Base-by-base conservation (phyloP, 2,797 vertebrate genomes). In the Potorous gilbertii region DNA sequence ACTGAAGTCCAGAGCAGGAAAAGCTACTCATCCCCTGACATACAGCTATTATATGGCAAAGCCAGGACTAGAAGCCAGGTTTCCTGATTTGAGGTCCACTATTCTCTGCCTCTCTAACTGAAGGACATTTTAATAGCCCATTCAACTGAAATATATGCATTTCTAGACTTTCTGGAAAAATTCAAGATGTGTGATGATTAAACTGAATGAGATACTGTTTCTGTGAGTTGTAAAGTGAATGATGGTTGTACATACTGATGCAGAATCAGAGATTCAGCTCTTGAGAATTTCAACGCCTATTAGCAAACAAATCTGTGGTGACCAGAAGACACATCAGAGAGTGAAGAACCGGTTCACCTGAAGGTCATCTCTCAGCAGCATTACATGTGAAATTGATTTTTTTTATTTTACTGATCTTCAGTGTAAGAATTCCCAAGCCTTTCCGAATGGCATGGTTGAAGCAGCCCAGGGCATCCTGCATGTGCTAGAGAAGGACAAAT, bases 1-100 rank as follows among this genome's bases (percentile, higher is more conserved):
- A 95, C 12, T 89, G n/a, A 89, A 74, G 40, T 11, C 54, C 54
- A 89, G 24, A 90, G 52, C 3, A 90, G 90, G 50, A 55, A 90
- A 81, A 55, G 55, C 31, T 46, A 56, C 55, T 87, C 56, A 46
- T 55, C n/a, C 66, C 55, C 27, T 28, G n/a, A 55, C 55, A 55
- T 40, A 56, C 14, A 97, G 91, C 96, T 96, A 96, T 96, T 97
- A 93, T 96, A 95, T 92, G 74, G 66, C 91, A 92, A 55, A 95
- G 54, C 90, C 97, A 96, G 95, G 95, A 81, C 59, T 27, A 92
- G 93, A 96, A 95, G 74, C 28, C 91, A 55, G 90, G 10, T 27
- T 93, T 87, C 90, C 90, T 56, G 90, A 40, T 92, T 81, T 94
- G 74, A 91, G 10, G 89, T 55, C 91, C 92, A 34, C 54, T 46